A percentile compares a stretch with the other conserved stretches of the same genome.
Conservation (phyloP, 2,888 invertebrate genomes). For the Mythimna loreyi region DNA sequence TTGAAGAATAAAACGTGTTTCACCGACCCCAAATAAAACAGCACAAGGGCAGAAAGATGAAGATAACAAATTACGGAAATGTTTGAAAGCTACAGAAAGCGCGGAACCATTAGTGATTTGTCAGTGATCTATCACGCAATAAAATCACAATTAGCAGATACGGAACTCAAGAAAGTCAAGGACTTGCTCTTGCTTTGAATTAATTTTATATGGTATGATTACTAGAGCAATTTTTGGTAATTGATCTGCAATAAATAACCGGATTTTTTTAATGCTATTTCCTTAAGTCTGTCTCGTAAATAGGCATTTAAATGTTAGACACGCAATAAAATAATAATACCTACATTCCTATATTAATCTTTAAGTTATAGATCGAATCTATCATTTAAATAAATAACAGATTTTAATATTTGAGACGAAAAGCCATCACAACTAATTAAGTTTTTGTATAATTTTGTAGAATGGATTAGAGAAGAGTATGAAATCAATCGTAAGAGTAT, state of each 20-base stretch:
- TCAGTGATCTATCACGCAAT: not conserved
- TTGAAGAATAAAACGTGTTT: no score
- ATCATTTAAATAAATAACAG: constrained; percentile 13
- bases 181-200: constrained; percentile 23
- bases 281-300: constrained; percentile 44
- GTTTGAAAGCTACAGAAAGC: not conserved
- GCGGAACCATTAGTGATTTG: not conserved
- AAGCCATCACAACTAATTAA: not conserved
- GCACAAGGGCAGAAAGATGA: no score
- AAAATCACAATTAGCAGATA: constrained; percentile 11
- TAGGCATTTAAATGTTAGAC: constrained; percentile 17
- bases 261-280: constrained; percentile 53
- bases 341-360: constrained; percentile 7
- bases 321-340: constrained; percentile 30
- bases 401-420: not conserved
- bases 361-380: not conserved
- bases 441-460: not conserved
- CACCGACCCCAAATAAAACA: no score
- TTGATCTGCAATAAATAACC: constrained; percentile 48
- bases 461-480: no score
- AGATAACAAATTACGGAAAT: not conserved
- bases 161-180: constrained; percentile 51
- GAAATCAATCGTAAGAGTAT: no score
- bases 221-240: constrained; percentile 52
- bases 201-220: constrained; percentile 35